phyloP scores from a whole-genome alignment of 2,113 vertebrate genomes.

The Cephalopholis sonnerati region DNA sequence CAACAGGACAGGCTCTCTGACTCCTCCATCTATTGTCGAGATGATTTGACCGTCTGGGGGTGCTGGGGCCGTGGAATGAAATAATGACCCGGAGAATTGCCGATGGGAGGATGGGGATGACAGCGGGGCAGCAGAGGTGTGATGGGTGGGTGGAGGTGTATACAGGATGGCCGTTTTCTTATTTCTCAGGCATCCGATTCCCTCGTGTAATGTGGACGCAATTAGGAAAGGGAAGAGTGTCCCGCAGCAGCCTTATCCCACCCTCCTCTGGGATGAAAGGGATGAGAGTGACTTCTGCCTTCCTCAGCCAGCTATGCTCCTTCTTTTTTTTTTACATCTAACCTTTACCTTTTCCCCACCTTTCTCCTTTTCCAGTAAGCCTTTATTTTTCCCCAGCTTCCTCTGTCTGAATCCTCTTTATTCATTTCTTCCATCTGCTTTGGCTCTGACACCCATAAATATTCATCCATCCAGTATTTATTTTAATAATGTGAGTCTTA shows the following conservation, averaged over 20 bases:
- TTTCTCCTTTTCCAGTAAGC: background rate
- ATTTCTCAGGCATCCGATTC: constrained; percentile 45
- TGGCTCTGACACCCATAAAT: constrained; percentile 29
- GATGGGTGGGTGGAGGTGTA: constrained; percentile 33
- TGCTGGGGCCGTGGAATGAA: constrained; percentile 48
- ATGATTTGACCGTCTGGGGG: constrained; percentile 59
- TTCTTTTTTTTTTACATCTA: constrained; percentile 24
- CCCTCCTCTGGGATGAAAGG: constrained; percentile 85
- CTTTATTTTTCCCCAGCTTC: constrained; percentile 7
- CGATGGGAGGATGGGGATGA: constrained; percentile 32
- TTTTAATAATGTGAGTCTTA: constrained; percentile 43
- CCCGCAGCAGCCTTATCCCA: constrained; percentile 82
- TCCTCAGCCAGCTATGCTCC: background rate
- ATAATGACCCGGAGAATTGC: constrained; percentile 61
- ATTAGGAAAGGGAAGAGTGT: constrained; percentile 80
- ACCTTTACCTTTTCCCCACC: background rate
- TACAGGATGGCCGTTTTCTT: constrained; percentile 34
- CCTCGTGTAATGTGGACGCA: constrained; percentile 41
- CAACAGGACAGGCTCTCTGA: constrained; percentile 48
- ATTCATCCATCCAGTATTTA: constrained; percentile 50
- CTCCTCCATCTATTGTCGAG: constrained; percentile 56
- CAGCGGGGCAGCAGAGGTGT: constrained; percentile 34
- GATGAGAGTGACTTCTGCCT: constrained; percentile 75
- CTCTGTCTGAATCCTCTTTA: constrained; percentile 18
- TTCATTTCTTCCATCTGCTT: constrained; percentile 36